Evolutionary conservation across 1,140 invertebrate genomes (phyloP), one percentile per base, ranked within the genome.

Genomic region (Temnothorax nylanderi): DNA sequence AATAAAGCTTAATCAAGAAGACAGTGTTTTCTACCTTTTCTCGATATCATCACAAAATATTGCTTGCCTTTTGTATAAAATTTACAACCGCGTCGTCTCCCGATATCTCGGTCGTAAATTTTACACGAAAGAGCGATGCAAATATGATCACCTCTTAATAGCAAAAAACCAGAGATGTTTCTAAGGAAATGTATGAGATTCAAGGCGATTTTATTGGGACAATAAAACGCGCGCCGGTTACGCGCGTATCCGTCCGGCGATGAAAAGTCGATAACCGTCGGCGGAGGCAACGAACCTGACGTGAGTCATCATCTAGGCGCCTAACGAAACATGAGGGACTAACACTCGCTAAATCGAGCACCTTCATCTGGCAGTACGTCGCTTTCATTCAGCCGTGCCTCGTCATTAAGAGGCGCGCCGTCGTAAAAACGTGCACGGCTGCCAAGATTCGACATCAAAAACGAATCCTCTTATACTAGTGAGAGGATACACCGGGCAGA

Each of bases 231-330:
- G 71, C 7, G 72, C 44, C 49, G 58, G 80, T 49, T 80, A 74
- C 54, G 72, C 51, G 77, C 62, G 71, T 64, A 71, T 71, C 54
- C 56, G 69, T 32, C 26, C 60, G 88, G 72, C 86, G 90, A 91
- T 89, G 88, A 82, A 91, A 91, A 91, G 90, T 91, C 90, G 90
- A 92, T 90, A 91, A 92, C 67, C 75, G 86, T 89, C 86, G 87
- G 37, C 69, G 84, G 37, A 89, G 91, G 87, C 92, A 92, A 92
- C 86, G 90, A 92, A 92, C 91, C 49, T 84, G 85, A 87, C 47
- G 69, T 90, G 91, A 92, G 72, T 89, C 88, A 89, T 75, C 85
- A 72, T 86, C 89, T 92, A 87, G 87, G 78, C 64, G 69, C 65
- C 72, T 89, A 89, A 87, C 58, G 67, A 84, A 88, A 64, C 56